These are phyloP conservation scores for Neuroscelio doddi DNA, from an alignment of 2,888 invertebrate species.

Conservation along the genomic window DNA sequence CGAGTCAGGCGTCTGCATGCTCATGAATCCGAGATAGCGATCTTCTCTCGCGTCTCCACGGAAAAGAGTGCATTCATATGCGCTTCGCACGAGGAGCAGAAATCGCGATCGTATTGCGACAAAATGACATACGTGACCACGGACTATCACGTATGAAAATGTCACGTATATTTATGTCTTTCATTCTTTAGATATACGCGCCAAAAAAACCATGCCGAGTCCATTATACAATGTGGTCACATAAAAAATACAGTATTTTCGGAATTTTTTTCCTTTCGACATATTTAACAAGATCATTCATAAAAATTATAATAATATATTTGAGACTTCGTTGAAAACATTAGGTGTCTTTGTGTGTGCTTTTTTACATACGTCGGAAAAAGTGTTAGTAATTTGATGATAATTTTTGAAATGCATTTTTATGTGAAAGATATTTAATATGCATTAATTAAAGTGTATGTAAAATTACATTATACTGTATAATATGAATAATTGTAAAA, in stretches of 20 bases:
- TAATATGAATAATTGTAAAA: too few relatives aligned
- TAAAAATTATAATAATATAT: background rate
- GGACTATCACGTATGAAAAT: slow-evolving; percentile 42
- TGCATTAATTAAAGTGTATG: too few relatives aligned
- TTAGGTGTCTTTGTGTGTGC: too few relatives aligned
- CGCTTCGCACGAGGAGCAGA: slow-evolving; percentile 41
- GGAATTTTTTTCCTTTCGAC: background rate
- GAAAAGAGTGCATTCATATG: slow-evolving; percentile 45
- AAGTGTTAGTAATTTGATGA: too few relatives aligned
- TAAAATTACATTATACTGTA: too few relatives aligned
- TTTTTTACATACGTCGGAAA: too few relatives aligned
- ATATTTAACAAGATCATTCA: too few relatives aligned
- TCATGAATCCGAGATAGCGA: slow-evolving; percentile 48
- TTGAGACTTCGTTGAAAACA: too few relatives aligned
- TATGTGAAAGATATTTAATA: too few relatives aligned
- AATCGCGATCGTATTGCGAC: slow-evolving; percentile 48
- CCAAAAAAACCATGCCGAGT: slow-evolving; percentile 32
- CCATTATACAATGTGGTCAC: slow-evolving; percentile 24
- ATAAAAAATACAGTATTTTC: background rate
- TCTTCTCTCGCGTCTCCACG: slow-evolving; percentile 34
- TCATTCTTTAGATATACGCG: slow-evolving; percentile 35
- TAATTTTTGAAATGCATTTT: too few relatives aligned
- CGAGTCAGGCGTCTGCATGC: slow-evolving; percentile 40
- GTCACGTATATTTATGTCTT: slow-evolving; percentile 39
- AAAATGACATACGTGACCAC: slow-evolving; percentile 48